Conservation (phyloP, 2,797 vertebrate genomes). For the Echiichthys vipera region DNA sequence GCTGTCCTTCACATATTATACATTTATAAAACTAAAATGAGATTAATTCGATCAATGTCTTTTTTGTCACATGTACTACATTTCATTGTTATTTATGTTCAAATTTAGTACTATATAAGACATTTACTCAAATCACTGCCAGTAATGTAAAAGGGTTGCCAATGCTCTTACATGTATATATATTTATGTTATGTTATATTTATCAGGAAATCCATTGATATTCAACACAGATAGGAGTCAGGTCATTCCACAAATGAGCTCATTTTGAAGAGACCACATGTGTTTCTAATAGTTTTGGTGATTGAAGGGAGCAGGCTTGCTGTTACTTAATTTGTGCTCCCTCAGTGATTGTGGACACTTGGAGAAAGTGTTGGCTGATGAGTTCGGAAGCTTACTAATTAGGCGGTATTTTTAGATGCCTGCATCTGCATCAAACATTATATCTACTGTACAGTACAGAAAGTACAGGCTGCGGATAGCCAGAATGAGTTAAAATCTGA, state of each 20-base stretch:
- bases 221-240: background rate
- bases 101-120: background rate
- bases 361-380: constrained; percentile 4
- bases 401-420: constrained; percentile 25
- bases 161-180: no score
- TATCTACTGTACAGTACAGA: background rate
- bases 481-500: background rate
- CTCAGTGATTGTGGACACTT: constrained; percentile 9
- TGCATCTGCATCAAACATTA: background rate
- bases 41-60: background rate
- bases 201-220: background rate
- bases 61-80: background rate
- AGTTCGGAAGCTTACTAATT: constrained; percentile 31
- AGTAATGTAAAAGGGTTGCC: background rate
- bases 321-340: constrained; percentile 13
- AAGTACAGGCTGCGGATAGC: background rate
- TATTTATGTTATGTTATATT: no score
- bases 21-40: background rate
- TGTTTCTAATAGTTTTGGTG: background rate
- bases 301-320: constrained; percentile 2
- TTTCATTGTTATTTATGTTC: background rate
- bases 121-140: background rate
- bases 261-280: background rate
- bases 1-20: background rate
- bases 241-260: background rate